Percentiles rank a stretch among this genome's conserved stretches.
phyloP scores from a whole-genome alignment of 2,888 invertebrate genomes.

The Ellobium chinense region DNA sequence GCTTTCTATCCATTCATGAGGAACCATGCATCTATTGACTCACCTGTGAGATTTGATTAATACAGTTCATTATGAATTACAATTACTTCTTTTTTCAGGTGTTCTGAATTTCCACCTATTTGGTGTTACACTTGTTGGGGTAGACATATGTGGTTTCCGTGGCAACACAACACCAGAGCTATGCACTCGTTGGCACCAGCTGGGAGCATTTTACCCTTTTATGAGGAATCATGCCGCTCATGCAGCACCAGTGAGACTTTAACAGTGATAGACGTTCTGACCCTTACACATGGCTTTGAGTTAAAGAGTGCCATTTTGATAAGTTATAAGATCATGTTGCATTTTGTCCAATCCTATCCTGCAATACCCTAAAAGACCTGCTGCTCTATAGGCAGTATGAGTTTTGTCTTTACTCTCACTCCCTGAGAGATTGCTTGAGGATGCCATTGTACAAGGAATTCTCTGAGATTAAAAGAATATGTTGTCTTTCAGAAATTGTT shows the following conservation, averaged over 20 bases:
- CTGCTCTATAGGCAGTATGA: too few species aligned
- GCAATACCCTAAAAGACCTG: too few species aligned
- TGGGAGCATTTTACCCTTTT: constrained; percentile 78
- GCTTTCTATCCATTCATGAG: constrained; percentile 78
- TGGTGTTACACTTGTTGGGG: constrained; percentile 76
- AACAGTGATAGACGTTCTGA: constrained; percentile 85
- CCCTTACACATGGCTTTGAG: too few species aligned
- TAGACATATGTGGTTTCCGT: constrained; percentile 77
- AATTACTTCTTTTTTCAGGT: constrained; percentile 78
- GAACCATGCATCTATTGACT: constrained; percentile 71
- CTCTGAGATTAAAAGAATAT: too few species aligned
- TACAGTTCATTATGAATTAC: not conserved
- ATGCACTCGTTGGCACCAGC: constrained; percentile 77
- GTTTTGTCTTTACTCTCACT: too few species aligned
- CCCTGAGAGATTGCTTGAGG: too few species aligned
- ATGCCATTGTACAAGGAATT: too few species aligned
- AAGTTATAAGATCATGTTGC: too few species aligned
- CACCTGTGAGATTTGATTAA: constrained; percentile 28
- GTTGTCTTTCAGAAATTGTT: too few species aligned
- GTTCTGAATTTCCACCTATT: constrained; percentile 83
- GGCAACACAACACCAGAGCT: constrained; percentile 74
- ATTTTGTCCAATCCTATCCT: too few species aligned
- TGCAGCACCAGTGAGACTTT: constrained; percentile 33
- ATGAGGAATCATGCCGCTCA: constrained; percentile 76
- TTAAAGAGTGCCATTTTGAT: too few species aligned